These are phyloP conservation scores for Idris sp. DNA, from an alignment of 1,140 invertebrate species.

Conservation along the genomic window DNA sequence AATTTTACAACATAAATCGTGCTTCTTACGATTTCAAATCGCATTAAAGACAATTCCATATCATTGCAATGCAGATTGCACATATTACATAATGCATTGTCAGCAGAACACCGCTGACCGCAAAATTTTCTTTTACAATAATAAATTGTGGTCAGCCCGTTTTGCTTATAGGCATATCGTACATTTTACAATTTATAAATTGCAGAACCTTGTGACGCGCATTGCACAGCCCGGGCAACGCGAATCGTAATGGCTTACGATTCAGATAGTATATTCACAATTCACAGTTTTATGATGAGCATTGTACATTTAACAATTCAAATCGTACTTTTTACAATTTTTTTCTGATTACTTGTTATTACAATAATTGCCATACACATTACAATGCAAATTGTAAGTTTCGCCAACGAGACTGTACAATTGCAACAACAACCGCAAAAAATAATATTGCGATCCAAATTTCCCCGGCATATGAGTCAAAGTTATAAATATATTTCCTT, in stretches of 20 bases:
- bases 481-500: too few species aligned
- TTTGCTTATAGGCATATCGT: too few species aligned
- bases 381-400: constrained; percentile 20
- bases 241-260: constrained; percentile 22
- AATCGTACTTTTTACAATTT: constrained; percentile 53
- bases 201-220: not conserved
- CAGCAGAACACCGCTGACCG: not conserved
- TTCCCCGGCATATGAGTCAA: too few species aligned
- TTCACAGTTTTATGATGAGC: constrained; percentile 59
- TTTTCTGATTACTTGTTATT: constrained; percentile 31
- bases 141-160: too few species aligned
- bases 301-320: constrained; percentile 52
- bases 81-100: too few species aligned
- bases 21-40: constrained; percentile 1
- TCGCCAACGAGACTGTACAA: not conserved
- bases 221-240: not conserved
- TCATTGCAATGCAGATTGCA: not conserved
- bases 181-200: not conserved
- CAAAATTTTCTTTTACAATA: constrained; percentile 12
- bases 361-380: constrained; percentile 23
- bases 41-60: constrained; percentile 11
- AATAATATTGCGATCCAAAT: not conserved
- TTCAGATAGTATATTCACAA: constrained; percentile 57
- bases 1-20: constrained; percentile 31
- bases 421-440: not conserved